Base-by-base conservation (phyloP, 2,888 invertebrate genomes). In the Torymus tubicola region DNA sequence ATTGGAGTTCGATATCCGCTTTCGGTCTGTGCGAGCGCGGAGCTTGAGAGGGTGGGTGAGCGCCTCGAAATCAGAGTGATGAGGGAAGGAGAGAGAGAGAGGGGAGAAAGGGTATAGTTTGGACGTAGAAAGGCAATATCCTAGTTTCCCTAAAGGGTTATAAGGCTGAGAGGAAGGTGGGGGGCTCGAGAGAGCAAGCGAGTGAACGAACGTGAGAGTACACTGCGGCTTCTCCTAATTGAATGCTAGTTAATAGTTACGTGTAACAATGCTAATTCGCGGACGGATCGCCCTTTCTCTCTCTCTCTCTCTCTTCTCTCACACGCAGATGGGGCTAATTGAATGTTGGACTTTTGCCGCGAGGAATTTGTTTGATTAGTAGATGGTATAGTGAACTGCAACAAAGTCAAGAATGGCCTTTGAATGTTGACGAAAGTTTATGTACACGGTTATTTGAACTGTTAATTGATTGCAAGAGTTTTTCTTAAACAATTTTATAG, bases 1-100 rank as follows among this genome's bases (percentile, higher is more conserved):
- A 70, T 70, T 42, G 58, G 70, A 58, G 42, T 58, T 70, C 58
- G 58, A 58, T 70, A 58, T 70, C 70, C 58, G 58, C 70, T 21
- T 58, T 58, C 58, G 42, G 58, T 24, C 14, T 11, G 58, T n/a
- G 31, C 31, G 31, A 1, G 31, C 42, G 42, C 8, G 42, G 8
- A 42, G 42, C 42, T 8, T 8, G 42, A 8, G 42, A 42, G 42
- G 42, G 42, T 42, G 8, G 21, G 21, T 21, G 21, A 21, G 31
- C n/a, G 16, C 65, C 18, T 52, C 65, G 52, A 65, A 65, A 65
- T 65, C 65, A 65, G 65, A 10, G 50, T 18, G 24, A 64, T 42
- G 42, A 42, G 42, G 8, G 42, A 8, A 42, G 42, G 5, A 5
- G 31, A 5, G 60, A 11, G 18, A 8, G 18, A 4, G 3, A n/a